Evolutionary conservation across 2,888 invertebrate species (phyloP).

Genomic region (Meloe dianella): DNA sequence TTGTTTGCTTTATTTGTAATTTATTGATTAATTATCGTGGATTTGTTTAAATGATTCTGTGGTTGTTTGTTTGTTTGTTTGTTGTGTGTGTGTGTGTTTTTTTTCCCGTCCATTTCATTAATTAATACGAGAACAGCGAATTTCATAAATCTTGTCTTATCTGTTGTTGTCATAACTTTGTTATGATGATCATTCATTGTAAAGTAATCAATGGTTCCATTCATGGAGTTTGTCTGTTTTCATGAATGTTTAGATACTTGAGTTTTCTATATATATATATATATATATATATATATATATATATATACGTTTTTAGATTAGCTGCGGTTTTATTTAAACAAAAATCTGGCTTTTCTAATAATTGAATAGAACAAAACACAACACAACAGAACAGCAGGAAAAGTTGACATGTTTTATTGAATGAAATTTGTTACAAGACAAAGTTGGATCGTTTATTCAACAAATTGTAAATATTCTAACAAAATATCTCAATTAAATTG

Average conservation of each 20-base stretch:
- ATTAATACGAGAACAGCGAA: too few relatives aligned
- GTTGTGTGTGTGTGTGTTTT: background rate
- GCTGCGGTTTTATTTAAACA: background rate
- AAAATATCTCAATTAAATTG: too few relatives aligned
- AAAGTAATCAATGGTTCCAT: conserved; percentile 53
- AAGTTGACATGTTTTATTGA: background rate
- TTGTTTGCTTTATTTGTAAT: background rate
- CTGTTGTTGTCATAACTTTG: conserved; percentile 42
- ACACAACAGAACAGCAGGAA: background rate
- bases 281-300: conserved; percentile 33
- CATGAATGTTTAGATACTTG: conserved; percentile 48
- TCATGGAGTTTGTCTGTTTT: conserved; percentile 44
- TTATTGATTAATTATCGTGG: background rate
- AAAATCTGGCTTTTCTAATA: background rate
- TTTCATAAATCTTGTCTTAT: conserved; percentile 29
- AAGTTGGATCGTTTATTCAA: background rate
- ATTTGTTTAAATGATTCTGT: conserved; percentile 10
- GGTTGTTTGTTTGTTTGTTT: too few relatives aligned
- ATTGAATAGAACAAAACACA: background rate
- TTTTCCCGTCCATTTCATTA: background rate
- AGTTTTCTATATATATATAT: conserved; percentile 36
- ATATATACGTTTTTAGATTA: background rate
- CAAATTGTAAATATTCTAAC: too few relatives aligned
- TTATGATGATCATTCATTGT: conserved; percentile 50
- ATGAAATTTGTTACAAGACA: background rate